Evolutionary conservation across 2,888 invertebrate genomes (phyloP), one percentile per base, ranked within the genome.

Genomic region (Trissolcus japonicus): DNA sequence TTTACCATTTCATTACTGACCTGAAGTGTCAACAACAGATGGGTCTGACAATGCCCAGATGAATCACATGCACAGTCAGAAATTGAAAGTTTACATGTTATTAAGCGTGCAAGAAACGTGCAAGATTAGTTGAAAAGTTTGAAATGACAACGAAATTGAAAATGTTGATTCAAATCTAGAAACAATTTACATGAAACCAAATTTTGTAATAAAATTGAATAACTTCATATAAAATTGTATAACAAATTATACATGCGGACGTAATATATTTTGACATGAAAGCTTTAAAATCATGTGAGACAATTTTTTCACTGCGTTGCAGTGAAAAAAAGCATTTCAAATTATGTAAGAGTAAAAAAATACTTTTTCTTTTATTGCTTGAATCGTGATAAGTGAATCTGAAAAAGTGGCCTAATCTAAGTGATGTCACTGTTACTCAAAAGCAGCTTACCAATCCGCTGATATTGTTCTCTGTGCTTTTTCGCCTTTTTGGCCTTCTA

Each of bases 381-480:
- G 66, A 76, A 71, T 76, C 71, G 71, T 71, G 69, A 61, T 41
- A 55, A 48, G 53, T 46, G 35, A 76, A 55, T 59, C 61, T 57
- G 29, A 48, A 67, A 57, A 50, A 53, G 54, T 14, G 29, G 53
- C 21, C 67, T 54, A 29, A 13, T 68, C 53, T 60, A 77, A 55
- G 40, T 67, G 62, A 73, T 53, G 54, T 71, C 35, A 67, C 53
- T 76, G 78, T 85, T 84, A 83, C 82, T 83, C 73, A 84, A 84
- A 85, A 87, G 87, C 87, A 89, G 92, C 94, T 94, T 94, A 94
- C 94, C 94, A 92, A 94, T 93, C 90, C 94, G 92, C 90, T 94
- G 94, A 91, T 94, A 94, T 88, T 93, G 91, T 90, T 93, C 93
- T 91, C 93, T 92, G 91, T 93, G 91, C 90, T 93, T 94, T 90